Evolutionary conservation across 2,797 vertebrate genomes (phyloP), one percentile per base, ranked within the genome.

Genomic region (Malacoctenus gilli): DNA sequence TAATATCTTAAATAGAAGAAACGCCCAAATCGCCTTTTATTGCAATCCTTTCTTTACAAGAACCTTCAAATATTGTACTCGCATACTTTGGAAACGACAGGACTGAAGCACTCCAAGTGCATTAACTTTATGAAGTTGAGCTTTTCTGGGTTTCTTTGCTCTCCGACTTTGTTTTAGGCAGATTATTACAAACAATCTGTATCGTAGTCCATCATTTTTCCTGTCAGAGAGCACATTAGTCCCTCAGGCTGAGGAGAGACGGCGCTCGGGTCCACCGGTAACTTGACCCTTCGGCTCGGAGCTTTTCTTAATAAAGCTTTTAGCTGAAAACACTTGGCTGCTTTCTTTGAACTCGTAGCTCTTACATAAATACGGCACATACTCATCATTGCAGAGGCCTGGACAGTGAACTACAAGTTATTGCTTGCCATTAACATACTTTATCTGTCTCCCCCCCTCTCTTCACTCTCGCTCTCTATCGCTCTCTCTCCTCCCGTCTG

Each of bases 371-470:
- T 73, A 68, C 49, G 43, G 54, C 67, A 64, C 74, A 68, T 77
- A 56, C 56, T 75, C 67, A 75, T 80, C 66, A 65, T 44, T 47
- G 55, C 39, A 40, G 55, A 75, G 43, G 57, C 55, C 66, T 52
- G 41, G 51, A 78, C 70, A 72, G 67, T 72, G 39, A 72, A 70
- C 60, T 80, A 36, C 83, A 70, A 85, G 80, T 87, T 83, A 83
- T 82, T 72, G 82, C 80, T 84, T 86, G 63, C 50, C 58, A 83
- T 85, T 84, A 75, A 86, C 65, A 31, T 53, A 64, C 36, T 57
- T 40, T 69, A 20, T 85, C 46, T 57, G 9, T 71, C 6, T 28
- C 25, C 9, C 25, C 9, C 0, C 20, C 25, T n/a, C 16, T 55
- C 35, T 8, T 43, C 37, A 9, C 18, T 36, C 8, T 4, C 4